Evolutionary conservation across 2,888 invertebrate species (phyloP), one percentile per base, ranked within the genome.

Genomic region (Malacosoma neustria): DNA sequence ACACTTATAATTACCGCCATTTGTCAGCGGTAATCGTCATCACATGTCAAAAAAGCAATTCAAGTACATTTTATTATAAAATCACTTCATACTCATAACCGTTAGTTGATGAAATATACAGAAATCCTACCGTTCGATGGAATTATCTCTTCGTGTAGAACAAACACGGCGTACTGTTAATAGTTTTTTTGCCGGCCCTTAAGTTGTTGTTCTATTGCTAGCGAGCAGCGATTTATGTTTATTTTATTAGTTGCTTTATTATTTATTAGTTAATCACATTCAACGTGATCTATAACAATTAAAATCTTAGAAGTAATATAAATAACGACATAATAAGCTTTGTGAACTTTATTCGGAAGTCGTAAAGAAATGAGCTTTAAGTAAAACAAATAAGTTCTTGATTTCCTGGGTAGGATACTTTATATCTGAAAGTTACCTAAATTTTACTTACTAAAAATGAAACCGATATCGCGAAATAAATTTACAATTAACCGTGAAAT

Each of bases 91-190:
- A 54, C 49, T 12, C 42, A 33, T 43, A 48, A 57, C 51, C 46
- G 53, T 51, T 44, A 33, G 33, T 36, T 30, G 35, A 35, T 35
- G 33, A 39, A 35, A 33, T 35, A 36, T 33, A 39, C 31, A 30
- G 36, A 39, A 36, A 39, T 33, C 36, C 36, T 36, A 33, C 36
- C 36, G 35, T 36, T 39, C 30, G 33, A 39, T 38, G 29, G 38
- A 38, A 38, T 38, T 38, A 38, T 34, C 38, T 38, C 11, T 14
- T 38, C 38, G 36, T 43, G 48, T 47, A 54, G 60, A 65, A 66
- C 62, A 67, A 68, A 70, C 61, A 69, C 46, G 56, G 50, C 46
- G 39, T 40, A 59, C 46, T 57, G 50, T 62, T 66, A 64, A 63
- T 64, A 63, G 64, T 68, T 71, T 68, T 64, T 22, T 9, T 56